Evolutionary conservation across 2,888 invertebrate genomes (phyloP).

Genomic region (Cephus pygmeus): DNA sequence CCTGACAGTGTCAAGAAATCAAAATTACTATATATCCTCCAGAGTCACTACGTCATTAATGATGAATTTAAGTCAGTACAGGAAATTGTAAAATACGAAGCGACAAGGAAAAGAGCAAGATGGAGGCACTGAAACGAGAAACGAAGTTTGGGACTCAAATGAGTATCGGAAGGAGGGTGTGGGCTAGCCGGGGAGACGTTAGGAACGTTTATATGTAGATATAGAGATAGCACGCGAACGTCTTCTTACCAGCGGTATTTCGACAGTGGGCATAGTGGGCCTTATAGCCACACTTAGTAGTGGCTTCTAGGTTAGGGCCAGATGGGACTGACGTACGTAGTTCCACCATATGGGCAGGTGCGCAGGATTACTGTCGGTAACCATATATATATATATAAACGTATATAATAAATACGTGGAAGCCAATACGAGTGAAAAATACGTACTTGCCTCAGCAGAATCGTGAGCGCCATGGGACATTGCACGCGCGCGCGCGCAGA

Average conservation of each 20-base stretch:
- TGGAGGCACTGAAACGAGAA: too few species aligned
- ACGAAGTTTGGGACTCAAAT: neutral
- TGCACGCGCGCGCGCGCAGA: slow-evolving; percentile 33
- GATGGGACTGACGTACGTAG: slow-evolving; percentile 22
- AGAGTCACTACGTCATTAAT: too few species aligned
- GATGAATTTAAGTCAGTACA: too few species aligned
- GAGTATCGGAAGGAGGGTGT: too few species aligned
- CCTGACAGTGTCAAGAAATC: too few species aligned
- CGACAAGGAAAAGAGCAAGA: too few species aligned
- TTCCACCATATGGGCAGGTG: slow-evolving; percentile 63
- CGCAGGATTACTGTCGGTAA: slow-evolving; percentile 25
- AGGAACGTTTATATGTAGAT: slow-evolving; percentile 1
- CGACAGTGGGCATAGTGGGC: neutral
- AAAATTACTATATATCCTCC: too few species aligned
- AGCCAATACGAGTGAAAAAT: slow-evolving; percentile 21
- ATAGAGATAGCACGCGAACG: slow-evolving; percentile 2
- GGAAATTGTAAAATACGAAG: too few species aligned
- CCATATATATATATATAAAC: neutral
- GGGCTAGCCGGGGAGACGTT: neutral
- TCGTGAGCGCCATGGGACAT: slow-evolving; percentile 1
- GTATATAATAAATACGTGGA: slow-evolving; percentile 16
- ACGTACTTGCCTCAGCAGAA: slow-evolving; percentile 14
- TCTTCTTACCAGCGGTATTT: neutral
- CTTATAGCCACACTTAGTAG: too few species aligned
- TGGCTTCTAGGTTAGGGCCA: slow-evolving; percentile 11